Base-by-base conservation (phyloP, 1,140 invertebrate genomes). In the Tetramorium simillimum region DNA sequence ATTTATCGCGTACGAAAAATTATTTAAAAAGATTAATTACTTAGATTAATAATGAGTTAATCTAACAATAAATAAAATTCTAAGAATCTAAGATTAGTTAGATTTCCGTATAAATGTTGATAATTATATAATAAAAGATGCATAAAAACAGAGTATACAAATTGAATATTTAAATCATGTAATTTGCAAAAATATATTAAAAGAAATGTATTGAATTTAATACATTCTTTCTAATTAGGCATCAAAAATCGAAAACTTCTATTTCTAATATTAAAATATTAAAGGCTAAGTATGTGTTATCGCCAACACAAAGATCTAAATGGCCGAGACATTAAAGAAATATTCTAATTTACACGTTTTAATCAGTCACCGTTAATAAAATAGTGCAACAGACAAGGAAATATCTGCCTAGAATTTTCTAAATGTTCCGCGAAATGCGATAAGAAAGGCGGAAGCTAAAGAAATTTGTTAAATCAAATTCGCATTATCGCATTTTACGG, bases 401-500 rank as follows among this genome's bases (percentile, higher is more conserved):
- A 33, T 70, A 70, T 40, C 16, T 2, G 14, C 10, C 56, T 33
- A 21, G 4, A 49, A 37, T 43, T 84, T 60, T 62, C 43, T n/a
- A 46, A 67, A 76, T 56, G 33, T 56, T 58, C n/a, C 21, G 46
- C 33, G 21, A 73, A 56, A 58, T 65, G 33, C 1, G 18, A 58
- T 53, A 49, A 73, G 69, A 18, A 43, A 14, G 24, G 37, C 43
- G 43, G 76, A 69, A 67, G 40, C 33, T 21, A 16, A 67, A 60
- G 18, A 53, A 65, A 67, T 69, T 70, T 56, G 86, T 69, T 72
- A 82, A 62, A 70, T 82, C 46, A 49, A 70, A 62, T 86, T 86
- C 53, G 63, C 51, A 75, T 84, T 84, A 84, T 84, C 80, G 69
- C 43, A 84, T 84, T 84, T 75, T 84, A 84, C 69, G 51, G 69